These are phyloP conservation scores for Iphiclides podalirius DNA, from an alignment of 2,888 invertebrate genomes.

Conservation along the genomic window DNA sequence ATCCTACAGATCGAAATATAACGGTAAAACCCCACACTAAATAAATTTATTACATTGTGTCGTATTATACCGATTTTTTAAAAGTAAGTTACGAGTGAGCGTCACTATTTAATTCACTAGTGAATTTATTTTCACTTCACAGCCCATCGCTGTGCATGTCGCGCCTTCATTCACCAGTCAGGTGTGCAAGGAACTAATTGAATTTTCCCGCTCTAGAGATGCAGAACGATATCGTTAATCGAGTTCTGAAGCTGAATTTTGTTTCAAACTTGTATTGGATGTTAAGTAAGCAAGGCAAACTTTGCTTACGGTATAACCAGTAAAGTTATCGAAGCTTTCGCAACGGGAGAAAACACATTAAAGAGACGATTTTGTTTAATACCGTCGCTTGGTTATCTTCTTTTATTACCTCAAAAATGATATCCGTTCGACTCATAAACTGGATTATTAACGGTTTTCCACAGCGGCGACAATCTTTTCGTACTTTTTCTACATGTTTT, in stretches of 20 bases:
- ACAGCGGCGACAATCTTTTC: no score
- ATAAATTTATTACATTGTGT: no score
- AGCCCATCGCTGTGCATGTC: constrained; percentile 15
- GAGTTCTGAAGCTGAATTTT: constrained; percentile 38
- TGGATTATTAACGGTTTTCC: no score
- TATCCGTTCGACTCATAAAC: no score
- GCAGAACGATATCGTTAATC: constrained; percentile 46
- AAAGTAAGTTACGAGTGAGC: no score
- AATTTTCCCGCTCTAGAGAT: constrained; percentile 37
- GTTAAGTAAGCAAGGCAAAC: constrained; percentile 21
- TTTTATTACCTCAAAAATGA: not conserved
- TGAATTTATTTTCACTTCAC: no score
- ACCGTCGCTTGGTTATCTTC: not conserved
- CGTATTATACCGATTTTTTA: no score
- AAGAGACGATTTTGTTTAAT: constrained; percentile 6
- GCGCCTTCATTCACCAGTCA: constrained; percentile 29
- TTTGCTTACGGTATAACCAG: constrained; percentile 15
- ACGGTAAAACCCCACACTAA: no score
- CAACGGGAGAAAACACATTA: constrained; percentile 11
- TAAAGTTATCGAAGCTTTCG: constrained; percentile 17
- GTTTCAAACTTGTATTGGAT: constrained; percentile 24
- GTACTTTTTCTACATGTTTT: no score
- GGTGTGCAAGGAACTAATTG: constrained; percentile 46
- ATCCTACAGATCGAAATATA: no score
- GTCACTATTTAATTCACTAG: no score